phyloP scores from a whole-genome alignment of 2,113 vertebrate genomes.

The Poecile atricapillus region DNA sequence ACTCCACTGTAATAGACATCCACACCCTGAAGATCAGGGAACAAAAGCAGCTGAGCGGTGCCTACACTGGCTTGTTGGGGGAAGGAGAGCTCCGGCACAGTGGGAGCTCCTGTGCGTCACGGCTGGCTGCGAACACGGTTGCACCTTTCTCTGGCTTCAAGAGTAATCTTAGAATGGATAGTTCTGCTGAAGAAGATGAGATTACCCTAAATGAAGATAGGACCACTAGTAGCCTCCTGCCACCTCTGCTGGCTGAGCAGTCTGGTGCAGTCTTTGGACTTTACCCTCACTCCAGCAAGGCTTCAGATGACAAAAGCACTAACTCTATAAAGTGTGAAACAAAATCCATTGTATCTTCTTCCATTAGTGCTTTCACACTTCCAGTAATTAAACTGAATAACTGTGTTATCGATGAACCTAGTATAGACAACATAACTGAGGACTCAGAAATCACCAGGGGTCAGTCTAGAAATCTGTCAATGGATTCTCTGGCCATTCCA shows the following conservation, averaged over 20 bases:
- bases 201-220: constrained; percentile 75
- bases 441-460: constrained; percentile 76
- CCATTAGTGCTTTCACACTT: constrained; percentile 93
- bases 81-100: constrained; percentile 74
- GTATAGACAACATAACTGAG: constrained; percentile 92
- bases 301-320: constrained; percentile 74
- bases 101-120: constrained; percentile 73
- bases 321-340: constrained; percentile 84
- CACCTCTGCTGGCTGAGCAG: constrained; percentile 81
- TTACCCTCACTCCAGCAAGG: constrained; percentile 72
- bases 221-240: constrained; percentile 72
- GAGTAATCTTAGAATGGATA: constrained; percentile 72
- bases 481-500: constrained; percentile 87
- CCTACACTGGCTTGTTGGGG: constrained; percentile 70
- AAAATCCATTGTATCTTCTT: constrained; percentile 95
- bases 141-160: constrained; percentile 77
- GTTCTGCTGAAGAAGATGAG: constrained; percentile 84
- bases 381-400: constrained; percentile 99
- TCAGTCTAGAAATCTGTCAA: constrained; percentile 76
- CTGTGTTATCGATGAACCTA: constrained; percentile 95
- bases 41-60: constrained; percentile 80
- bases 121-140: constrained; percentile 80
- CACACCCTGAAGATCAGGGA: constrained; percentile 88
- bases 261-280: constrained; percentile 77
- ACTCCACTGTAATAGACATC: constrained; percentile 97